Conservation (phyloP, 1,140 invertebrate species). For the Spodoptera frugiperda region DNA sequence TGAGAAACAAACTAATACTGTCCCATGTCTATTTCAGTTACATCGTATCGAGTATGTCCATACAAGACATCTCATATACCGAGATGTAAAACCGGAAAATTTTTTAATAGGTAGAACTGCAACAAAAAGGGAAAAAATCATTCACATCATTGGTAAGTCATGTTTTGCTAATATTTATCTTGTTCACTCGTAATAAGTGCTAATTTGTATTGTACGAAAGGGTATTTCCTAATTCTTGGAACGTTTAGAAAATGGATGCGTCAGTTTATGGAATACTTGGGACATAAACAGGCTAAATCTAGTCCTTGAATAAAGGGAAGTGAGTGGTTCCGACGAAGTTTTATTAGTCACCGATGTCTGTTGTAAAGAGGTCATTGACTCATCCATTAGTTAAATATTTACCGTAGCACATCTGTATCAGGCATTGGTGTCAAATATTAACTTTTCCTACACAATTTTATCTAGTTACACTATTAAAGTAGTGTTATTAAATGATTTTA, state of each 20-base stretch:
- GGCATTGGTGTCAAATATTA: constrained; percentile 19
- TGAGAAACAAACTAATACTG: constrained; percentile 7
- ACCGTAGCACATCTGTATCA: constrained; percentile 19
- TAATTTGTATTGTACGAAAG: background rate
- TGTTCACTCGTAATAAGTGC: background rate
- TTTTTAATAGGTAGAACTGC: constrained; percentile 99
- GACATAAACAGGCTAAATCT: background rate
- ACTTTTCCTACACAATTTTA: background rate
- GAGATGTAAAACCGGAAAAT: constrained; percentile 99
- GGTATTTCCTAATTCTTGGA: background rate
- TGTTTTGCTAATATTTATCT: background rate
- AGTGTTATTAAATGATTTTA: no score
- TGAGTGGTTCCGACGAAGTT: background rate
- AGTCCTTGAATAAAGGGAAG: constrained; percentile 9
- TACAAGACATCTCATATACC: constrained; percentile 99
- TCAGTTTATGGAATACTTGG: background rate
- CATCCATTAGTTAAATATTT: constrained; percentile 13
- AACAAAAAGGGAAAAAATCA: constrained; percentile 99
- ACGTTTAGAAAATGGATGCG: background rate
- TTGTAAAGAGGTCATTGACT: constrained; percentile 31
- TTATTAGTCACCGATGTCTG: constrained; percentile 26
- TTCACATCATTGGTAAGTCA: constrained; percentile 97
- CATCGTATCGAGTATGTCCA: constrained; percentile 99
- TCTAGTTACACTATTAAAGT: no score
- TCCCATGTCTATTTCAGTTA: constrained; percentile 88